Conservation (phyloP, 2,113 vertebrate species). For the Siphamia tubifer region DNA sequence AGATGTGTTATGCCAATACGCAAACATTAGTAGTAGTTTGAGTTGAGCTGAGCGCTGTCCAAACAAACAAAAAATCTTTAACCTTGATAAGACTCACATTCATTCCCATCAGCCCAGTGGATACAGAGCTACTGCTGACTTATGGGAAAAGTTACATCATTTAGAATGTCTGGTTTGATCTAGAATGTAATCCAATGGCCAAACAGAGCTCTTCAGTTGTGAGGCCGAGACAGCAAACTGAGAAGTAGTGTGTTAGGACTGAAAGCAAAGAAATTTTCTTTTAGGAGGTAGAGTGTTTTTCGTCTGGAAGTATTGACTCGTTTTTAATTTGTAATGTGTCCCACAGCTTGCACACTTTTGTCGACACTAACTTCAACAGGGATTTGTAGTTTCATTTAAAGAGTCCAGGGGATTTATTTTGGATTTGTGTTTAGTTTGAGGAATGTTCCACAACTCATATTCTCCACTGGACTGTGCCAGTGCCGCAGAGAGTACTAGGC, state of each 20-base stretch:
- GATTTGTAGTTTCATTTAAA: constrained; percentile 19
- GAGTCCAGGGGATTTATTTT: constrained; percentile 13
- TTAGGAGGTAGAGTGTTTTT: constrained; percentile 15
- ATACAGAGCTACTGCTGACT: neutral
- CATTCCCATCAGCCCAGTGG: neutral
- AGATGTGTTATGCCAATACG: neutral
- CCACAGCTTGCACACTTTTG: neutral
- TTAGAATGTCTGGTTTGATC: neutral
- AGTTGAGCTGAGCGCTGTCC: neutral
- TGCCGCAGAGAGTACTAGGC: neutral
- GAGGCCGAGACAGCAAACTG: neutral
- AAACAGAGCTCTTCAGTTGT: neutral
- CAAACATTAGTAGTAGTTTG: neutral
- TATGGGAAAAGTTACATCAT: neutral
- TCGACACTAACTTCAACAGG: neutral
- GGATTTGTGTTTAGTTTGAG: constrained; percentile 7
- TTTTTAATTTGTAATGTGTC: constrained; percentile 25
- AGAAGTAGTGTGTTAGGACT: neutral
- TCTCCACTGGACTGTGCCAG: neutral
- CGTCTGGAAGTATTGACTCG: neutral
- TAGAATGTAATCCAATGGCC: neutral
- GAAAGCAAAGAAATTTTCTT: neutral
- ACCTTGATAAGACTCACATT: neutral
- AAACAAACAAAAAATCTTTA: no score
- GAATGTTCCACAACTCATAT: neutral